phyloP scores from a whole-genome alignment of 2,888 invertebrate species.

The Zaprionus lineosus region DNA sequence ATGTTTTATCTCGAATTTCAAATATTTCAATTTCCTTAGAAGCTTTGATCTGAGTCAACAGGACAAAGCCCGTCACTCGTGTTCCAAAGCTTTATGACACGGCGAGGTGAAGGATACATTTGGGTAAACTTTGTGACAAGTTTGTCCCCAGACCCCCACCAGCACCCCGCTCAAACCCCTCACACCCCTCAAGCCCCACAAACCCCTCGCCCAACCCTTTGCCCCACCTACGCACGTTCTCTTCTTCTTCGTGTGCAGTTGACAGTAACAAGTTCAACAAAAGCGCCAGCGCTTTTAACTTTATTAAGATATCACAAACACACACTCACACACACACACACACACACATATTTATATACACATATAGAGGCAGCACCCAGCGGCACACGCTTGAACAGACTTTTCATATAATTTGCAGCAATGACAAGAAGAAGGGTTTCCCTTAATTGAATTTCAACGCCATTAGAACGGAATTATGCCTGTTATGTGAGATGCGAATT shows the following conservation, averaged over 20 bases:
- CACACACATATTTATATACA: conserved; percentile 19
- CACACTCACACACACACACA: conserved; percentile 24
- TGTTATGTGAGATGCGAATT: conserved; percentile 29
- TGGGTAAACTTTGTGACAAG: conserved; percentile 45
- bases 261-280: conserved; percentile 65
- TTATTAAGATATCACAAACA: conserved; percentile 73
- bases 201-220: background rate
- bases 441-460: conserved; percentile 70
- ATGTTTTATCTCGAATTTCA: too few relatives aligned
- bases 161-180: background rate
- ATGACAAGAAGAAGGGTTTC: conserved; percentile 63
- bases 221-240: too few relatives aligned
- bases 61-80: conserved; percentile 20
- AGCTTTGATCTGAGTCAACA: conserved; percentile 61
- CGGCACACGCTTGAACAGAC: conserved; percentile 25
- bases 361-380: conserved; percentile 19
- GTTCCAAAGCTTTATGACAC: too few relatives aligned
- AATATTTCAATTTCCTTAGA: conserved; percentile 69
- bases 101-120: background rate
- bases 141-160: background rate
- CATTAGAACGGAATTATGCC: conserved; percentile 68
- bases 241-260: conserved; percentile 44
- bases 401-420: conserved; percentile 56
- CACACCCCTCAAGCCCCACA: background rate
- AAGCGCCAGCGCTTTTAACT: conserved; percentile 66